Conservation (phyloP, 2,888 invertebrate species). For the Priapulus caudatus region DNA sequence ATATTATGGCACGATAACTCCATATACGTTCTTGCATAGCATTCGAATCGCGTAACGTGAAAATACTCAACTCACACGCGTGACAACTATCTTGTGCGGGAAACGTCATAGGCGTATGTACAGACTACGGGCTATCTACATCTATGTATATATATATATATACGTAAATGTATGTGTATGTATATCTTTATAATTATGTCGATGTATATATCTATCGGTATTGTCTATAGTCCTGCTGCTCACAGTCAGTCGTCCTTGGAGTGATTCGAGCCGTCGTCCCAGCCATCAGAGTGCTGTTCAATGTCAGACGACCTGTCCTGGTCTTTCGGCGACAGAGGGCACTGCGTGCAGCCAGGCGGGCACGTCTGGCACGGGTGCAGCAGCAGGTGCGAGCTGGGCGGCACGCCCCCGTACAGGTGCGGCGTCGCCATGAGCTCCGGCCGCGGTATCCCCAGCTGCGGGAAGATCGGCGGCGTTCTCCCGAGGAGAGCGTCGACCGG, state of each 20-base stretch:
- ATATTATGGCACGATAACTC: too few relatives aligned
- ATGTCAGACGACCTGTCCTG: background rate
- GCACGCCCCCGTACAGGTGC: background rate
- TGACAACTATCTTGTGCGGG: too few relatives aligned
- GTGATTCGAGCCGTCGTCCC: background rate
- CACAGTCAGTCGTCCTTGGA: background rate
- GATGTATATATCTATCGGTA: too few relatives aligned
- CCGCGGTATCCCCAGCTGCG: background rate
- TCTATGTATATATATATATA: too few relatives aligned
- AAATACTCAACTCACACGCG: too few relatives aligned
- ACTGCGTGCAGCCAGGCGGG: background rate
- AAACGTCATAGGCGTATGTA: too few relatives aligned
- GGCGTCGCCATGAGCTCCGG: background rate
- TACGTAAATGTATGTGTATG: too few relatives aligned
- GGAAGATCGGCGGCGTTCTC: background rate
- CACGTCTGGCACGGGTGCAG: constrained; percentile 1
- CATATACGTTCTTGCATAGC: too few relatives aligned
- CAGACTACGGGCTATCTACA: too few relatives aligned
- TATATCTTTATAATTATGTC: too few relatives aligned
- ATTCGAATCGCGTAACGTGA: too few relatives aligned
- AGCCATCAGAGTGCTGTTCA: background rate
- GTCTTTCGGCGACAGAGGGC: background rate
- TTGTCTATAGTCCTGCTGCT: too few relatives aligned
- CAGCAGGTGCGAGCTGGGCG: background rate
- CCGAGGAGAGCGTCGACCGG: background rate